Base-by-base conservation (phyloP, 1,140 invertebrate genomes). In the Dufourea novaeangliae region DNA sequence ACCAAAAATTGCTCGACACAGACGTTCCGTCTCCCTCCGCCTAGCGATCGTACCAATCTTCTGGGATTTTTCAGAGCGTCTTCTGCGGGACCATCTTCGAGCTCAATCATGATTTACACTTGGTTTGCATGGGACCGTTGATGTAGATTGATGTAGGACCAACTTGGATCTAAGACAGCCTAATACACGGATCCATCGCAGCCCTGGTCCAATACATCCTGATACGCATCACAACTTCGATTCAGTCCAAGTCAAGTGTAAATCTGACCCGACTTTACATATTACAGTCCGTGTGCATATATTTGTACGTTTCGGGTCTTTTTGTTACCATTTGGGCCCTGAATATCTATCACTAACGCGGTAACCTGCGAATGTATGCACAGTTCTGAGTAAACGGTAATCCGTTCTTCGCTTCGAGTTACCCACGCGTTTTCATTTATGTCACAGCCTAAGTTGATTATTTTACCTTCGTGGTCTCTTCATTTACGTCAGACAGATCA, bases 341-440 rank as follows among this genome's bases (percentile, higher is more conserved):
- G 69, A 76, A 76, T 76, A 76, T 69, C 64, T 69, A 44, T 76
- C 54, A 76, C 73, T 69, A 76, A 76, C 54, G 25, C 54, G 22
- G 17, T 44, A 50, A 50, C 27, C 20, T 37, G 54, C 25, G 37
- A 46, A 56, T 44, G 29, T 59, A 59, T 76, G 68, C 54, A 37
- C 12, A 25, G 44, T 68, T 46, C 29, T 68, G 46, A 14, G 22
- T 29, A 37, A 46, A 69, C 39, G 8, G 4, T 67, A 29, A 10
- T 29, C 34, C 32, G 27, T 44, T 27, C 50, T 74, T 67, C 63
- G 14, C 56, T 66, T 41, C 34, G 17, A 11, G 52, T 62, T 62
- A 25, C 29, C 12, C 5, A 34, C 6, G 4, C 39, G 29, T 68
- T 12, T 67, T 20, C 8, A 20, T 17, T 57, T 46, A 12, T 8